A percentile compares a stretch with the other conserved stretches of the same genome.
These are phyloP conservation scores for Tuta absoluta DNA, from an alignment of 2,888 invertebrate genomes.

Conservation along the genomic window DNA sequence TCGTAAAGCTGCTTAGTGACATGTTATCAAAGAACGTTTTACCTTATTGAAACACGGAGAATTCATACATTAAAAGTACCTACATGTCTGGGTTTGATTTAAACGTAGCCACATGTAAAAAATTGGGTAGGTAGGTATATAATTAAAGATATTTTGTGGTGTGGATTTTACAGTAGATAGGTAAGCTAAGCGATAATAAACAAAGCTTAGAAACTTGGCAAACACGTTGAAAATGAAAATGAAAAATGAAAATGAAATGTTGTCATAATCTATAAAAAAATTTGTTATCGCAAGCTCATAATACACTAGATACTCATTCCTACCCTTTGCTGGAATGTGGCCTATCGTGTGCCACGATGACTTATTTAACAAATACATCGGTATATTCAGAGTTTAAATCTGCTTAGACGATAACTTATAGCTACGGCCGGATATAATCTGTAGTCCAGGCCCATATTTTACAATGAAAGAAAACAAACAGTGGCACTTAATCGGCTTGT, in stretches of 20 bases:
- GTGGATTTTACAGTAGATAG: no score
- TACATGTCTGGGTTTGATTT: background rate
- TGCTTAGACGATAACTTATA: constrained; percentile 20
- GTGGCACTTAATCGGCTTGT: constrained; percentile 40
- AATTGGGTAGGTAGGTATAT: no score
- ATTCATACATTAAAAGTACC: background rate
- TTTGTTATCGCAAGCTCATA: background rate
- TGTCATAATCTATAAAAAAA: background rate
- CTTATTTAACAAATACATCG: background rate
- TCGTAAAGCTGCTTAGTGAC: constrained; percentile 59
- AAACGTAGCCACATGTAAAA: no score
- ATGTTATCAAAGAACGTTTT: constrained; percentile 59
- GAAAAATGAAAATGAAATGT: no score
- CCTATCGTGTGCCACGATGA: background rate
- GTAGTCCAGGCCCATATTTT: constrained; percentile 15
- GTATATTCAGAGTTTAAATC: constrained; percentile 5
- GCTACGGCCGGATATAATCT: constrained; percentile 8
- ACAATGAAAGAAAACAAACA: constrained; percentile 28
- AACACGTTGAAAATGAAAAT: no score
- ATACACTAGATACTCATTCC: background rate
- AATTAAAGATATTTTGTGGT: no score
- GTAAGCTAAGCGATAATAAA: no score
- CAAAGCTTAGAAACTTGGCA: no score
- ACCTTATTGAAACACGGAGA: constrained; percentile 25
- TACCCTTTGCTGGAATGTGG: background rate